Conservation (phyloP, 2,888 invertebrate species). For the Eueremaeus valkanovi region DNA sequence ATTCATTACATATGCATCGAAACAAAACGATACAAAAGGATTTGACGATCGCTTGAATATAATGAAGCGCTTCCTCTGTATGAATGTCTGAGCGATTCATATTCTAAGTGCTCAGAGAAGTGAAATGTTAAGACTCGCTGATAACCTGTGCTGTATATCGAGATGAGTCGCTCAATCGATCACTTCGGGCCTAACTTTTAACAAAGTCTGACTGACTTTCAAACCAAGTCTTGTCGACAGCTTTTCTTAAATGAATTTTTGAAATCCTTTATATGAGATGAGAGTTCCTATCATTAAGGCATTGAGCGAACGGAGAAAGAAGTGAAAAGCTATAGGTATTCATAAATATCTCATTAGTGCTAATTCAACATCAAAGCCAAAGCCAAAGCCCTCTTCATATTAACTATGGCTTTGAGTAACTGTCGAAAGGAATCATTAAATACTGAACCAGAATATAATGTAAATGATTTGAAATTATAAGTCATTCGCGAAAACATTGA, state of each 20-base stretch:
- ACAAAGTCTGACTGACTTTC: not conserved
- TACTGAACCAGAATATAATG: not conserved
- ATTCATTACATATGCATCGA: not conserved
- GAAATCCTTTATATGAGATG: conserved; percentile 1
- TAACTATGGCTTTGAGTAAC: not conserved
- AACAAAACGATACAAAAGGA: no score
- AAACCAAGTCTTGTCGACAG: not conserved
- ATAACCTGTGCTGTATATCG: not conserved
- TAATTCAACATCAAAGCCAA: not conserved
- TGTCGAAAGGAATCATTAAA: not conserved
- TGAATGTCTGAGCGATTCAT: conserved; percentile 1
- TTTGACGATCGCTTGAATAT: no score
- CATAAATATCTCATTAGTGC: conserved; percentile 20
- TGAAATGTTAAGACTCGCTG: no score
- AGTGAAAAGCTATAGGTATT: not conserved
- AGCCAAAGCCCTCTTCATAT: not conserved
- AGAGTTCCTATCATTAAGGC: not conserved
- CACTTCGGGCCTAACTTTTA: not conserved
- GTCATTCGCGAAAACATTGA: no score
- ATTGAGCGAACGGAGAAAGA: not conserved
- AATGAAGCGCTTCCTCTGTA: conserved; percentile 5
- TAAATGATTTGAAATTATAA: not conserved
- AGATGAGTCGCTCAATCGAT: not conserved
- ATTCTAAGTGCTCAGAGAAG: no score
- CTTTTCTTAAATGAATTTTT: conserved; percentile 7